Conservation (phyloP, 2,797 vertebrate species). For the Anguilla anguilla region DNA sequence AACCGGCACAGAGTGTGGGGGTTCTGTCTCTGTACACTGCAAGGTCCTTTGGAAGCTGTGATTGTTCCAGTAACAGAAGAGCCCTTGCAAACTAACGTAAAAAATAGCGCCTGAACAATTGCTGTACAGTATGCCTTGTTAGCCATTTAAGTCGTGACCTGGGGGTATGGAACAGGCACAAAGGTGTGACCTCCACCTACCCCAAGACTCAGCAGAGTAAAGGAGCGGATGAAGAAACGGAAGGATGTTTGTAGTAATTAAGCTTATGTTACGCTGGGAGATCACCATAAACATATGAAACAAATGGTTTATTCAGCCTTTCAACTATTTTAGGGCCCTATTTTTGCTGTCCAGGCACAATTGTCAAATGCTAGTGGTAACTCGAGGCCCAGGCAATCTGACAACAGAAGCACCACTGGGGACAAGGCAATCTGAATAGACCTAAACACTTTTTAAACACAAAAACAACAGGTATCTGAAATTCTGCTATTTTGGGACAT, state of each 20-base stretch:
- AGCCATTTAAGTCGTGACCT: no score
- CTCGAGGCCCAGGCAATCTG: not conserved
- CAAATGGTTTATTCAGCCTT: not conserved
- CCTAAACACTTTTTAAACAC: no score
- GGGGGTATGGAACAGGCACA: no score
- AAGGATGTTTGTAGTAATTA: not conserved
- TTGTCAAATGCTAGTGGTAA: no score
- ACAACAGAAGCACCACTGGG: not conserved
- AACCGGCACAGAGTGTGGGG: not conserved
- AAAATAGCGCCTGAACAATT: no score
- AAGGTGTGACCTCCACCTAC: slow-evolving; percentile 50
- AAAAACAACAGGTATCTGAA: no score
- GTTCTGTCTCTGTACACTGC: slow-evolving; percentile 35
- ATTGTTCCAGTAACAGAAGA: slow-evolving; percentile 59
- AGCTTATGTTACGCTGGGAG: not conserved
- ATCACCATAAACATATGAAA: not conserved
- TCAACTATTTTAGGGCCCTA: not conserved
- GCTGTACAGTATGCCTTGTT: no score
- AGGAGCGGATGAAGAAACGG: slow-evolving; percentile 35
- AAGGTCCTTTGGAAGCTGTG: slow-evolving; percentile 49
- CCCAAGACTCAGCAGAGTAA: slow-evolving; percentile 40
- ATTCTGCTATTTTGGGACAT: no score
- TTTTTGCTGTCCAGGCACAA: not conserved
- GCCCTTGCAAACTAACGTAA: not conserved
- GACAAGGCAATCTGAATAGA: no score